A percentile compares a stretch with the other conserved stretches of the same genome.
These are phyloP conservation scores for Otis tarda DNA, from an alignment of 2,113 vertebrate species.

Conservation along the genomic window DNA sequence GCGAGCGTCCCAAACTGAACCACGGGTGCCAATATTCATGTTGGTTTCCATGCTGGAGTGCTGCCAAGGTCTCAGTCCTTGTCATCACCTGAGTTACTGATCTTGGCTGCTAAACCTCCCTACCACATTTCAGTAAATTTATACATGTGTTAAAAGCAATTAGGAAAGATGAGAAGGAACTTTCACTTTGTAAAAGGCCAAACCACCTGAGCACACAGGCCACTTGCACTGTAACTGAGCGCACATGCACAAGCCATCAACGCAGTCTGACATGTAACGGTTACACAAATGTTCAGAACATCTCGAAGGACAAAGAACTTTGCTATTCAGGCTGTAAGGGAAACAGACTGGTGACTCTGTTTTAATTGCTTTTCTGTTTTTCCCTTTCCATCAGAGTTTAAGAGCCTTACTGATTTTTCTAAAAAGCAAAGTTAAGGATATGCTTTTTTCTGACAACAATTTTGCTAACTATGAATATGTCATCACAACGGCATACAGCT, in stretches of 20 bases:
- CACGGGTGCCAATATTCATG: neutral
- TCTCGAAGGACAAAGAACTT: neutral
- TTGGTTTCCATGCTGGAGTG: neutral
- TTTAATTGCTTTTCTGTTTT: neutral
- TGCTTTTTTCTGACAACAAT: neutral
- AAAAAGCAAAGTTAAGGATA: neutral
- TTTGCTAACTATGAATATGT: neutral
- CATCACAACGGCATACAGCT: neutral
- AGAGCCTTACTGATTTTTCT: neutral
- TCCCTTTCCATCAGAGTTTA: neutral
- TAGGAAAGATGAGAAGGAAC: neutral
- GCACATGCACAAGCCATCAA: neutral
- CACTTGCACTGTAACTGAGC: neutral
- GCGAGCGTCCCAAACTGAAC: neutral
- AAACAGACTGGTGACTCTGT: neutral
- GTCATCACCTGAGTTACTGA: neutral
- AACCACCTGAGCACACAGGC: neutral
- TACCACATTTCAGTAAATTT: neutral
- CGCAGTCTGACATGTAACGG: accelerated
- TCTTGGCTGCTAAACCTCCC: neutral
- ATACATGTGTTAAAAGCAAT: neutral
- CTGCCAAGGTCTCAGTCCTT: neutral
- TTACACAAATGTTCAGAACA: neutral
- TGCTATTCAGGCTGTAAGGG: neutral
- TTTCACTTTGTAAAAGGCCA: neutral